Evolutionary conservation across 2,888 invertebrate species (phyloP).

Genomic region (Coenonympha arcania): DNA sequence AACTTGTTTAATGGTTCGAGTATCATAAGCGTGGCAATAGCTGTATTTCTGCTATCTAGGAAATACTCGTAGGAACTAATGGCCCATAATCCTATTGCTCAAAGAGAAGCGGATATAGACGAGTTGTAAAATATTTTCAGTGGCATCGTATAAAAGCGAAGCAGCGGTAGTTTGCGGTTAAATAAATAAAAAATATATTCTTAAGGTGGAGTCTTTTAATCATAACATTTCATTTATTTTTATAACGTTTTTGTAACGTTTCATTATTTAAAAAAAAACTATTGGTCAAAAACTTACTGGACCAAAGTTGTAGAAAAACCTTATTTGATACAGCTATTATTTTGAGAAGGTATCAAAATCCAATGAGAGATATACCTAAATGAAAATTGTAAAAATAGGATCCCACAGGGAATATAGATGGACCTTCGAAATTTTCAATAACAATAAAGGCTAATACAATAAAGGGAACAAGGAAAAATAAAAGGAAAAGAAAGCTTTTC

Average conservation of each 20-base stretch:
- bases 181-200: background rate
- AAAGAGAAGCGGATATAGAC: background rate
- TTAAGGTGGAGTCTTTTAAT: too few relatives aligned
- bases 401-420: conserved; percentile 7
- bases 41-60: conserved; percentile 10
- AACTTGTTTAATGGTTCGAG: background rate
- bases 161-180: background rate
- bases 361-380: background rate
- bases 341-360: too few relatives aligned
- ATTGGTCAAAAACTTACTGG: too few relatives aligned
- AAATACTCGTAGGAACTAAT: conserved; percentile 20
- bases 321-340: too few relatives aligned
- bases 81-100: conserved; percentile 18
- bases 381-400: conserved; percentile 1
- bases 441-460: conserved; percentile 15
- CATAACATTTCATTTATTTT: too few relatives aligned
- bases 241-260: too few relatives aligned
- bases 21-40: conserved; percentile 8
- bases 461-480: conserved; percentile 17
- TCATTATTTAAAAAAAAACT: too few relatives aligned
- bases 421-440: conserved; percentile 15
- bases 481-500: conserved; percentile 12
- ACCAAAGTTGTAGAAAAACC: too few relatives aligned
- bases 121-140: background rate
- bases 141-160: background rate